These are phyloP conservation scores for Metallyticus violacea DNA, from an alignment of 2,888 invertebrate species.

Conservation along the genomic window DNA sequence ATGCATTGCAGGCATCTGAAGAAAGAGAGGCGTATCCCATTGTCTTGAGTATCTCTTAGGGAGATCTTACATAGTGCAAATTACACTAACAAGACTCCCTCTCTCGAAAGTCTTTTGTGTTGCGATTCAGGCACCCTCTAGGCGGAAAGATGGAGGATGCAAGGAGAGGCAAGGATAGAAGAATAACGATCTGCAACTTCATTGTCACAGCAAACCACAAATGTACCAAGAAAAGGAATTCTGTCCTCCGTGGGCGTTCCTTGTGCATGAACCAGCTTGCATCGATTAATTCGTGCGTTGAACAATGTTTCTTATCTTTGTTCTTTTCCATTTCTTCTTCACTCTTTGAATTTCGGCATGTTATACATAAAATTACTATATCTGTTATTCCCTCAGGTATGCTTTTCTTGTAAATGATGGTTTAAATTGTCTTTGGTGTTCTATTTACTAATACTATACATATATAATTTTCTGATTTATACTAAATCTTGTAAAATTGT, in stretches of 20 bases:
- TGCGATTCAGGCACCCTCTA: not conserved
- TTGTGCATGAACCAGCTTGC: not conserved
- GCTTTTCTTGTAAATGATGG: too few relatives aligned
- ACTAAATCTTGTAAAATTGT: too few relatives aligned
- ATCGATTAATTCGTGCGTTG: too few relatives aligned
- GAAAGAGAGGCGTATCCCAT: not conserved
- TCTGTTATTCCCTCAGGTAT: too few relatives aligned
- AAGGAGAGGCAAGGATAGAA: not conserved
- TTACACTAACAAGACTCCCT: not conserved
- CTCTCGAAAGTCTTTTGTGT: not conserved
- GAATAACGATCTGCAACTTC: not conserved
- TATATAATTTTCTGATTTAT: too few relatives aligned
- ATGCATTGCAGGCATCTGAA: not conserved
- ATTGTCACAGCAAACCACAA: not conserved
- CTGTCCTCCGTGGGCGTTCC: not conserved
- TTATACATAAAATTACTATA: too few relatives aligned
- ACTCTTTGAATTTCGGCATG: too few relatives aligned
- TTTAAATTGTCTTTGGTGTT: too few relatives aligned
- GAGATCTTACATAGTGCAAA: not conserved
- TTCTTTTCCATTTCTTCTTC: too few relatives aligned
- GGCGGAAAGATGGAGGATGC: not conserved
- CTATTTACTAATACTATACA: too few relatives aligned
- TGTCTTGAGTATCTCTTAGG: not conserved
- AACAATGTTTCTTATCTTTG: too few relatives aligned
- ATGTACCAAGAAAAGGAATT: not conserved